Evolutionary conservation across 2,113 vertebrate species (phyloP), one percentile per base, ranked within the genome.

Genomic region (Nematolebias whitei): DNA sequence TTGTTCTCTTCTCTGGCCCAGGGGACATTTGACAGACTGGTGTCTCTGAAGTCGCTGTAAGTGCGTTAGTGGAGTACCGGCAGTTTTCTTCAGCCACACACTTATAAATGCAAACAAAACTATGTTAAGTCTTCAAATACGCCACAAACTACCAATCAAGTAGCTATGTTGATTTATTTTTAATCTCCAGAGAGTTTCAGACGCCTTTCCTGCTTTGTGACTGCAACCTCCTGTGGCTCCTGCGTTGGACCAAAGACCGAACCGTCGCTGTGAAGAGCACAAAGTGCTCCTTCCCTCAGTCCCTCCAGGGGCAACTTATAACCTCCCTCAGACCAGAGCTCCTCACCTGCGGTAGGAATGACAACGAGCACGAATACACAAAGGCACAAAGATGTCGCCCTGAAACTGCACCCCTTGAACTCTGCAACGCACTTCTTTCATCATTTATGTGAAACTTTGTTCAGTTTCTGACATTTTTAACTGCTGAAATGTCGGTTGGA

Each of bases 151-250:
- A 32, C 19, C 22, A 29, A 40, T 22, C 18, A 1, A 40, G 26
- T 35, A 10, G n/a, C n/a, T n/a, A n/a, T n/a, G n/a, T n/a, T n/a
- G n/a, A n/a, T 45, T 44, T 23, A 40, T 71, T 35, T 38, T 15
- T 1, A 1, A 2, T 77, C 24, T 19, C 23, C 87, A 99, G 98
- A 70, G 98, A 99, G 83, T 98, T 98, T 87, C 96, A 98, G 90
- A 98, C 96, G 1, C 94, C 95, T 20, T 96, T 94, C 79, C 89
- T 99, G 74, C 83, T 99, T 64, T 99, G 98, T n/a, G 97, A 98
- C 86, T 99, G 98, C 84, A 98, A 97, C 88, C 93, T 98, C 38
- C 56, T 93, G 43, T 98, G 98, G 98, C 92, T 99, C 88, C 91
- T 96, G 57, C 94, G 86, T 23, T 98, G 96, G 96, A 90, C 96